Evolutionary conservation across 64 coral and sea anemone genomes (phyloP), one percentile per base, ranked within the genome.

Genomic region (Dendrophyllia cribrosa): DNA sequence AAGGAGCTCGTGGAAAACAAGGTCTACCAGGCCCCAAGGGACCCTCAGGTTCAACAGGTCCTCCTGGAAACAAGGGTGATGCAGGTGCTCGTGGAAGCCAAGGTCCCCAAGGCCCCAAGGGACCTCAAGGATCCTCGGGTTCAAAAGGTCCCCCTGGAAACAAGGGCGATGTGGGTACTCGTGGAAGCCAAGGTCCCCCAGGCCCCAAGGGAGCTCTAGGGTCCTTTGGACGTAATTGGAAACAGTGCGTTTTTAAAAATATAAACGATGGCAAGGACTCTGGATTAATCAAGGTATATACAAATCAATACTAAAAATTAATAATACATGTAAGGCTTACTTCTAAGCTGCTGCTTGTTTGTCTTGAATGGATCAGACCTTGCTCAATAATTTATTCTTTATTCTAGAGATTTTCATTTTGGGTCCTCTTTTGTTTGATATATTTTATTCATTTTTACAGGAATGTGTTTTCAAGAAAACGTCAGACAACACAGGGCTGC

Each of bases 231-330:
- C 43, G 43, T 74, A 48, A 74, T 25, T 74, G 72, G 72, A 74
- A 74, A 48, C 72, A 74, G 43, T 74, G 72, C 53, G 53, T 56
- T 56, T 56, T 56, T 56, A 56, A 74, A 48, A 74, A 74, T 74
- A 4, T 74, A 3, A 74, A 74, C 45, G 72, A 74, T 11, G 72
- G 12, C 0, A 50, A 5, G 5, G 53, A 56, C 53, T 56, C 53
- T 6, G 53, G 53, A 56, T 56, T 56, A 12, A 56, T 56, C 2
- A 56, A 56, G 53, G 53, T 56, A 56, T 4, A 7, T 9, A 56
- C 2, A 12, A 9, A 7, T 56, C 7, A 12, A 56, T 56, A 9
- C 1, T 56, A 56, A 9, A 55, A 55, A 55, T 55, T 55, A 34
- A 34, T 34, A 34, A 34, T 34, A 34, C 34, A 34, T 34, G 2